Evolutionary conservation across 2,113 vertebrate genomes (phyloP).

Genomic region (Nettapus auritus): DNA sequence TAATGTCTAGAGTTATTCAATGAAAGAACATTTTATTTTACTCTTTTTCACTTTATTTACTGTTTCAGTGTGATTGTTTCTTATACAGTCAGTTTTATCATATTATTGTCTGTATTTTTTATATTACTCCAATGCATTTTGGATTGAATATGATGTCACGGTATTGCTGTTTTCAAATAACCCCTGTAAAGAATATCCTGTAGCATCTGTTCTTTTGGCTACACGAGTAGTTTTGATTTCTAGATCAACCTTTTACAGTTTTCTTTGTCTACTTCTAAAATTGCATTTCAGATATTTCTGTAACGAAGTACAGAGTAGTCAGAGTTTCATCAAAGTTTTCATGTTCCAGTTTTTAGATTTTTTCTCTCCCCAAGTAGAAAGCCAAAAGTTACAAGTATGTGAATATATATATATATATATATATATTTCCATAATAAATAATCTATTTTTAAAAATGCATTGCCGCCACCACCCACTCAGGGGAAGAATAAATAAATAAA

Average conservation of each 20-base stretch:
- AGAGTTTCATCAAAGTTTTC: neutral
- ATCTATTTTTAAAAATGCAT: neutral
- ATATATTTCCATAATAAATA: neutral
- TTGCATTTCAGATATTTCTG: neutral
- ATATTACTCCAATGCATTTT: neutral
- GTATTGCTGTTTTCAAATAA: neutral
- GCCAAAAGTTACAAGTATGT: neutral
- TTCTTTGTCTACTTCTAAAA: neutral
- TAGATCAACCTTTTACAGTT: neutral
- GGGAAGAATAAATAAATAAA: neutral
- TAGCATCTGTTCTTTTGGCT: neutral
- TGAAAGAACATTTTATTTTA: neutral
- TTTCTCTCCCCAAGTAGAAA: neutral
- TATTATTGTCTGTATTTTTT: neutral
- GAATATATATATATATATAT: too few relatives aligned
- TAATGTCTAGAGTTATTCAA: neutral
- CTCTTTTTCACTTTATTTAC: neutral
- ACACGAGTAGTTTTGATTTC: neutral
- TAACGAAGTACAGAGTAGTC: neutral
- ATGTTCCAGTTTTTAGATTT: neutral
- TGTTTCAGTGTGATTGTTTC: neutral
- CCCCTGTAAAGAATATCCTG: neutral
- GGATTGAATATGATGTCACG: neutral
- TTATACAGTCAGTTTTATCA: neutral
- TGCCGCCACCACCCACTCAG: neutral